phyloP scores from a whole-genome alignment of 2,113 vertebrate species.

The Castor canadensis region DNA sequence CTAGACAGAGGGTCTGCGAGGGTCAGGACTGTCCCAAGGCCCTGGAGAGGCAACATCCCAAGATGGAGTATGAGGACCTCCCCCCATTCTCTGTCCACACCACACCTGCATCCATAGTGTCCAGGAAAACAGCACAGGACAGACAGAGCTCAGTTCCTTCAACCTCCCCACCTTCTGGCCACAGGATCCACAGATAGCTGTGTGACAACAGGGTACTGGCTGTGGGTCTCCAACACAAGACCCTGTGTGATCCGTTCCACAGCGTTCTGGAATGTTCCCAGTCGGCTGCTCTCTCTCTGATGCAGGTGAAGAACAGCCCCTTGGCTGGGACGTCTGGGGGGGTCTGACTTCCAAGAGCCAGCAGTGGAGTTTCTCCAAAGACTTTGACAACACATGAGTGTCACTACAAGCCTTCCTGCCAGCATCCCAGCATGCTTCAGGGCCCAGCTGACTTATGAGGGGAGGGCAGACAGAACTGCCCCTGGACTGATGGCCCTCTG shows the following conservation, averaged over 20 bases:
- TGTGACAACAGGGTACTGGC: accelerated
- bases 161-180: not conserved
- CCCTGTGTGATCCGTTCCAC: accelerated
- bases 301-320: not conserved
- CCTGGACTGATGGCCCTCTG: not conserved
- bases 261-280: no score
- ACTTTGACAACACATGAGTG: accelerated
- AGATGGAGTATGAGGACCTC: not conserved
- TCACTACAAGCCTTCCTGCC: not conserved
- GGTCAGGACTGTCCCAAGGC: not conserved
- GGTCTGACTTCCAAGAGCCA: not conserved
- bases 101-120: not conserved
- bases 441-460: not conserved
- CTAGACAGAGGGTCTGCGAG: not conserved
- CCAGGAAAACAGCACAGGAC: not conserved
- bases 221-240: accelerated
- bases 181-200: not conserved
- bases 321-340: not conserved
- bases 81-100: not conserved
- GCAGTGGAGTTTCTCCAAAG: not conserved
- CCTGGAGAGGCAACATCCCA: accelerated
- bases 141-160: accelerated
- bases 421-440: not conserved
- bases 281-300: accelerated
- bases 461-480: not conserved